Evolutionary conservation across 2,797 vertebrate genomes (phyloP).

Genomic region (Melanotaenia pygmaea): DNA sequence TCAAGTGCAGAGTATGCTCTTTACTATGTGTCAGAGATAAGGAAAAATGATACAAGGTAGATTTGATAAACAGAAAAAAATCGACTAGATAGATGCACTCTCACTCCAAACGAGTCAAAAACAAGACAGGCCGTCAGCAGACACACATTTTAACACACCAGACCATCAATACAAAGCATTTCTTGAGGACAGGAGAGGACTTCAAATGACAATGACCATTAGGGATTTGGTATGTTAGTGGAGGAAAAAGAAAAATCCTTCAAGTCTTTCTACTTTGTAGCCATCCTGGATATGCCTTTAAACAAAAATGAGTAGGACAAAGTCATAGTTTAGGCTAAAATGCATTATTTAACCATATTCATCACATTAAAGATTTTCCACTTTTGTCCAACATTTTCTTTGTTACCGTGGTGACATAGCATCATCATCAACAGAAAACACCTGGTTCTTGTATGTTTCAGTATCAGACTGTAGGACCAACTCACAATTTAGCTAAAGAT

Average conservation of each 20-base stretch:
- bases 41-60: background rate
- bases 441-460: background rate
- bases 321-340: background rate
- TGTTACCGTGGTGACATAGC: background rate
- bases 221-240: background rate
- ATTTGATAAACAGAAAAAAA: slow-evolving; percentile 22
- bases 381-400: background rate
- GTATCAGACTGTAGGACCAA: background rate
- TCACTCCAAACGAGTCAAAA: background rate
- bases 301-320: background rate
- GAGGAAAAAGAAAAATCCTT: background rate
- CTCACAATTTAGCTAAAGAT: background rate
- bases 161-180: background rate
- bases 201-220: background rate
- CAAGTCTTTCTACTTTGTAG: background rate
- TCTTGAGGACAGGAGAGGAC: background rate
- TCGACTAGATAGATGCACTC: slow-evolving; percentile 26
- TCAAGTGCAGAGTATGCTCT: slow-evolving; percentile 30
- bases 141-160: background rate
- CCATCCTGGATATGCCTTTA: background rate
- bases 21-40: slow-evolving; percentile 47
- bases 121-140: background rate
- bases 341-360: background rate
- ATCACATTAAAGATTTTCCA: background rate
- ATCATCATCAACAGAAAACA: background rate